phyloP scores from a whole-genome alignment of 2,113 vertebrate species.

The Phoxinus phoxinus region DNA sequence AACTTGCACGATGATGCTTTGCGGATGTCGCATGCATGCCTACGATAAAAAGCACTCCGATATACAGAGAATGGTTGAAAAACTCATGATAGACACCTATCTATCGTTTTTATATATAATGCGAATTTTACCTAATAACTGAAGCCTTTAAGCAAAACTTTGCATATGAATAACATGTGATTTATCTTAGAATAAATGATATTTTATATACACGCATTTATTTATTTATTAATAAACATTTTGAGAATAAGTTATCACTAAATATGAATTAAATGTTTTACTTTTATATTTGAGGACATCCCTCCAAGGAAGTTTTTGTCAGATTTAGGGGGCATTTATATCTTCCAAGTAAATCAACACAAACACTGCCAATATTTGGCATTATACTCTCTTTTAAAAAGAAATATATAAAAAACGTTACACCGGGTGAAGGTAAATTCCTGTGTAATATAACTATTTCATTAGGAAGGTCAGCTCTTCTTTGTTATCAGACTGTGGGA shows the following conservation, averaged over 20 bases:
- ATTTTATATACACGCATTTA: too few species aligned
- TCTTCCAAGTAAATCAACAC: too few species aligned
- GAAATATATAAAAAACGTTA: not conserved
- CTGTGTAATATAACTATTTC: slow-evolving; percentile 22
- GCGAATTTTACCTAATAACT: not conserved
- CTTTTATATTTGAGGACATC: too few species aligned
- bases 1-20: slow-evolving; percentile 18
- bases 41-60: not conserved
- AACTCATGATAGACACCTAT: not conserved
- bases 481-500: slow-evolving; percentile 52
- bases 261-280: too few species aligned
- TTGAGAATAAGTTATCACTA: too few species aligned
- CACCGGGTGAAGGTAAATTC: slow-evolving; percentile 19
- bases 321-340: not conserved
- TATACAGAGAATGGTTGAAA: not conserved
- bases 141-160: not conserved
- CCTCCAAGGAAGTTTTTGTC: not conserved
- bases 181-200: too few species aligned
- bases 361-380: too few species aligned
- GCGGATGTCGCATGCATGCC: not conserved
- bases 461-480: slow-evolving; percentile 45
- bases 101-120: not conserved
- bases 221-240: too few species aligned
- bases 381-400: not conserved
- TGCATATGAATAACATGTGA: not conserved